These are phyloP conservation scores for Prenolepis imparis DNA, from an alignment of 2,888 invertebrate species.

Conservation along the genomic window DNA sequence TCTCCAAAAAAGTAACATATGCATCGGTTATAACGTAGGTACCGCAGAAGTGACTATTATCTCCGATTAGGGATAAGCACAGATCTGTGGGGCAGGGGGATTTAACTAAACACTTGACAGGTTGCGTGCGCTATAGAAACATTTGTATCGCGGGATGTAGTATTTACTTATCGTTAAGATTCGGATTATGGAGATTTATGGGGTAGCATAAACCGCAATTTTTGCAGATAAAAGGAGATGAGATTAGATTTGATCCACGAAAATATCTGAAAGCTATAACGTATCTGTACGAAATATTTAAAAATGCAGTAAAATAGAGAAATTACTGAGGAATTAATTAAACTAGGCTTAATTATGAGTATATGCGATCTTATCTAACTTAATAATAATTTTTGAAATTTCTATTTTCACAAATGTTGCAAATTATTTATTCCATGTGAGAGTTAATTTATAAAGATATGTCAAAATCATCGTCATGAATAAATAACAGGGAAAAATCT, in stretches of 20 bases:
- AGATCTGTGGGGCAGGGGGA: constrained; percentile 59
- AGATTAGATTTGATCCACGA: background rate
- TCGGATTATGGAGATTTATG: constrained; percentile 56
- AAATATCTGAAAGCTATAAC: background rate
- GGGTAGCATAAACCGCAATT: background rate
- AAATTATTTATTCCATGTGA: background rate
- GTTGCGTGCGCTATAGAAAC: constrained; percentile 80
- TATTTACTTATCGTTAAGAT: constrained; percentile 52
- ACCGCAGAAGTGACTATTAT: constrained; percentile 63
- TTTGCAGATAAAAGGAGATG: background rate
- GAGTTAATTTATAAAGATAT: background rate
- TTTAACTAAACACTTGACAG: constrained; percentile 81
- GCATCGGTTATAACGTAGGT: constrained; percentile 50
- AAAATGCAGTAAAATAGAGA: background rate
- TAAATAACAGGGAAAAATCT: background rate
- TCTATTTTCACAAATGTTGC: background rate
- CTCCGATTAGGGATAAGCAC: constrained; percentile 74
- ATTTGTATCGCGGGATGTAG: constrained; percentile 67
- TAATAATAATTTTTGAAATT: background rate
- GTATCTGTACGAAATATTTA: background rate
- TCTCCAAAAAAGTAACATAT: constrained; percentile 72
- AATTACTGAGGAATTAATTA: background rate
- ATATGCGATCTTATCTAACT: background rate
- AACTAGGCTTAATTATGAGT: background rate
- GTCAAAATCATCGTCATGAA: background rate